Percentiles rank a stretch among this genome's conserved stretches.
phyloP scores from a whole-genome alignment of 2,797 vertebrate genomes.

The Zenarchopterus dispar region DNA sequence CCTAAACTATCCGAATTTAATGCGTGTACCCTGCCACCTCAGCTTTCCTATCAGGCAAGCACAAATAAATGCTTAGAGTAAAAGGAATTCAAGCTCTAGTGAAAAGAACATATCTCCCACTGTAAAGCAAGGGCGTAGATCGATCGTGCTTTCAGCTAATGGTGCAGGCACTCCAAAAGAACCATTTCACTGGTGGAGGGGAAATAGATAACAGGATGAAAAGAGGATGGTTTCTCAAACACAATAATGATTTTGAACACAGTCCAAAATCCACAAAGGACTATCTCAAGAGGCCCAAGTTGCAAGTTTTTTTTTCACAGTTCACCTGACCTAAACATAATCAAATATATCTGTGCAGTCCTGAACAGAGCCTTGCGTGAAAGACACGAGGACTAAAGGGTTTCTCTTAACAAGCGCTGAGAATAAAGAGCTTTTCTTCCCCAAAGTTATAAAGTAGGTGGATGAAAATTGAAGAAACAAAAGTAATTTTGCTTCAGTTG shows the following conservation, averaged over 20 bases:
- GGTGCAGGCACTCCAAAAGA: background rate
- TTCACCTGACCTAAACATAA: no score
- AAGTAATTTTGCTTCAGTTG: no score
- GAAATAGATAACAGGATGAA: background rate
- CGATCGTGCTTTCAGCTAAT: background rate
- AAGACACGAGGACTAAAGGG: no score
- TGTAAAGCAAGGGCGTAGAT: background rate
- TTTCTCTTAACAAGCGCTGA: no score
- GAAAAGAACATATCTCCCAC: slow-evolving; percentile 1
- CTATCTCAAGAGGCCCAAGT: background rate
- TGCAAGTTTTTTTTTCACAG: background rate
- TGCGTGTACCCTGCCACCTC: no score
- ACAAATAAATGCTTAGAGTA: background rate
- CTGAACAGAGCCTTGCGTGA: background rate
- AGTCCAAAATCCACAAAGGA: background rate
- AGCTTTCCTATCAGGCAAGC: no score
- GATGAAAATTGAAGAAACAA: no score
- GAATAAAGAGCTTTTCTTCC: no score
- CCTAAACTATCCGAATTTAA: no score
- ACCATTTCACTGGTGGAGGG: background rate
- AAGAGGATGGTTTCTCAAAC: background rate
- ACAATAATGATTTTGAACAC: background rate
- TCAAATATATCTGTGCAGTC: background rate
- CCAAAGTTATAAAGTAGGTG: no score
- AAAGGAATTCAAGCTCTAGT: background rate